Evolutionary conservation across 2,113 vertebrate genomes (phyloP).

Genomic region (Corapipo altera): DNA sequence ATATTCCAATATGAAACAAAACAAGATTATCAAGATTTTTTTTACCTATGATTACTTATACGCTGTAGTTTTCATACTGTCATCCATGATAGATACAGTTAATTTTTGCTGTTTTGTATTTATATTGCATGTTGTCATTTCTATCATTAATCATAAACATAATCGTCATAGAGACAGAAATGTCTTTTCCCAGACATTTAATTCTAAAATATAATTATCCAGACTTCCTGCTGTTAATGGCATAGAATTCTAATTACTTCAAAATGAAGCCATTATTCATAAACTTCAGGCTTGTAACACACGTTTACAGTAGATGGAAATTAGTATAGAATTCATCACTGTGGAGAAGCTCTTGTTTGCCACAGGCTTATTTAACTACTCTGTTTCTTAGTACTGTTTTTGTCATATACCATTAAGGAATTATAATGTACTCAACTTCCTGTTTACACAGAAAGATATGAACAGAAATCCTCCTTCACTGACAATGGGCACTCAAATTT

Average conservation of each 20-base stretch:
- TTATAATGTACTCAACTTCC: conserved; percentile 8
- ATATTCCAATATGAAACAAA: not conserved
- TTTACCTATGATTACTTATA: conserved; percentile 60
- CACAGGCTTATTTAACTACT: conserved; percentile 35
- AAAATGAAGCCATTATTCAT: conserved; percentile 78
- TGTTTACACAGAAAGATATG: conserved; percentile 17
- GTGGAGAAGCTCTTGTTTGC: conserved; percentile 9
- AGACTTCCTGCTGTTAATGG: conserved; percentile 74
- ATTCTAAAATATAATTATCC: conserved; percentile 78
- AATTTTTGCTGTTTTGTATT: conserved; percentile 76
- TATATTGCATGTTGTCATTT: conserved; percentile 75
- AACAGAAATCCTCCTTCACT: not conserved
- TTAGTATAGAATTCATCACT: conserved; percentile 45
- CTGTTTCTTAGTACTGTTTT: not conserved
- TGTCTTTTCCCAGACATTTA: conserved; percentile 73
- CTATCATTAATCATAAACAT: conserved; percentile 73
- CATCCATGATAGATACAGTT: conserved; percentile 74
- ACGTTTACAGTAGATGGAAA: conserved; percentile 62
- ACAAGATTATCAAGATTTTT: conserved; percentile 2
- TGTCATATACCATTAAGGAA: conserved; percentile 27
- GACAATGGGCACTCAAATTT: not conserved
- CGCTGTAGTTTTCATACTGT: conserved; percentile 54
- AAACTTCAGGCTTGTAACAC: conserved; percentile 51
- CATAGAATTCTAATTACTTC: conserved; percentile 77
- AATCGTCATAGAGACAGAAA: conserved; percentile 74